phyloP scores from a whole-genome alignment of 2,797 vertebrate species.

The Poeciliopsis turneri region DNA sequence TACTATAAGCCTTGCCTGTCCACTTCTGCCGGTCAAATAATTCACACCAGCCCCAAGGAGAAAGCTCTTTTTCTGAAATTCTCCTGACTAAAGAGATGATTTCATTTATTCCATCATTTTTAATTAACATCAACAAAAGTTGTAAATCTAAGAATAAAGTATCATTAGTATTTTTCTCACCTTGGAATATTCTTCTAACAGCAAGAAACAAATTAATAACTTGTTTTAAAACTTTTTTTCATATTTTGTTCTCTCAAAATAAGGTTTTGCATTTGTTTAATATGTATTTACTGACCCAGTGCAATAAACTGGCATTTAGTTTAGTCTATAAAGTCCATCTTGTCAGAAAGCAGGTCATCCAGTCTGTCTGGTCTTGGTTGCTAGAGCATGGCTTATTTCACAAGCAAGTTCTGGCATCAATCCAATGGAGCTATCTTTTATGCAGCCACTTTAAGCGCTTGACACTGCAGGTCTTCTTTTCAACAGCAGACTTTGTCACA shows the following conservation, averaged over 20 bases:
- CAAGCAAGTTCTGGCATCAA: background rate
- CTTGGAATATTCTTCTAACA: background rate
- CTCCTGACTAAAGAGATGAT: constrained; percentile 78
- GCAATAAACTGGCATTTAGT: background rate
- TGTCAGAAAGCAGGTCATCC: background rate
- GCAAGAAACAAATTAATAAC: background rate
- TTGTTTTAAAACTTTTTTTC: background rate
- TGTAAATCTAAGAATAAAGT: constrained; percentile 25
- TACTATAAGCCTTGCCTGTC: constrained; percentile 66
- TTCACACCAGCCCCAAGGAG: constrained; percentile 73
- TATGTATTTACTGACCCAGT: background rate
- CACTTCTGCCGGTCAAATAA: constrained; percentile 69
- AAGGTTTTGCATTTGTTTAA: background rate
- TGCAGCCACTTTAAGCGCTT: background rate
- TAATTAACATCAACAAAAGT: constrained; percentile 66
- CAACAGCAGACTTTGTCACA: background rate
- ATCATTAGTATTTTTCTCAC: constrained; percentile 25
- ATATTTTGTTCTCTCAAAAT: background rate
- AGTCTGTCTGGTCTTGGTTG: background rate
- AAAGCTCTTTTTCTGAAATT: constrained; percentile 53
- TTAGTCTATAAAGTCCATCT: background rate
- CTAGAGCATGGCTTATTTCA: background rate
- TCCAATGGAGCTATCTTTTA: background rate
- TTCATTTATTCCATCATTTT: constrained; percentile 70
- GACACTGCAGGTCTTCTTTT: background rate